Evolutionary conservation across 2,888 invertebrate genomes (phyloP).

Genomic region (Antheraea assamensis): DNA sequence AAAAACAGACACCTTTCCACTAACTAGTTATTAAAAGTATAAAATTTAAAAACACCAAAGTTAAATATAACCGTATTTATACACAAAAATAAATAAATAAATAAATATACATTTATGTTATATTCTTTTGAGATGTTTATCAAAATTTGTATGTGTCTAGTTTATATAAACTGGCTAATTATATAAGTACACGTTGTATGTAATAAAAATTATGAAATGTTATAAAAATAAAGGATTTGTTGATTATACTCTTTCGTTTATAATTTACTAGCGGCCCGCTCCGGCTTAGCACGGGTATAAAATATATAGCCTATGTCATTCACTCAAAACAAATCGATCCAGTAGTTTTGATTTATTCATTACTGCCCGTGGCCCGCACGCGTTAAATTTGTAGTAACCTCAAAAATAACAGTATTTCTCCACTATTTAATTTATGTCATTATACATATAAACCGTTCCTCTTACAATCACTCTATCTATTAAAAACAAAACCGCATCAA

Average conservation of each 20-base stretch:
- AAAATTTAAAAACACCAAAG: slow-evolving; percentile 36
- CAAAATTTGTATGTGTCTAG: slow-evolving; percentile 55
- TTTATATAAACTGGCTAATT: slow-evolving; percentile 53
- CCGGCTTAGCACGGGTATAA: too few species aligned
- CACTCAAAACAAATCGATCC: too few species aligned
- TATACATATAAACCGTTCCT: too few species aligned
- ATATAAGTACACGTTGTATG: slow-evolving; percentile 59
- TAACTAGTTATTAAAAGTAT: background rate
- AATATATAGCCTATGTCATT: too few species aligned
- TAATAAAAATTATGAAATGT: slow-evolving; percentile 51
- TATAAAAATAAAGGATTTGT: slow-evolving; percentile 64
- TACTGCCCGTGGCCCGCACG: too few species aligned
- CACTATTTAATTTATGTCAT: too few species aligned
- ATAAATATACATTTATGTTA: slow-evolving; percentile 36
- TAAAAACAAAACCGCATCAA: too few species aligned
- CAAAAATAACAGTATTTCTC: too few species aligned
- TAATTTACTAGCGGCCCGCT: too few species aligned
- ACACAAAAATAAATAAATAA: background rate
- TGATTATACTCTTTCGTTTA: slow-evolving; percentile 22
- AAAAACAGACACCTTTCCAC: background rate
- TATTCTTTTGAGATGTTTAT: slow-evolving; percentile 31
- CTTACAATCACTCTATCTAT: too few species aligned
- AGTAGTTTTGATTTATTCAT: too few species aligned
- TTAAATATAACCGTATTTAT: slow-evolving; percentile 36
- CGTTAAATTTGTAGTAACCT: too few species aligned